A percentile compares a stretch with the other conserved stretches of the same genome.
These are phyloP conservation scores for Decapterus maruadsi DNA, from an alignment of 2,797 vertebrate species.

Conservation along the genomic window DNA sequence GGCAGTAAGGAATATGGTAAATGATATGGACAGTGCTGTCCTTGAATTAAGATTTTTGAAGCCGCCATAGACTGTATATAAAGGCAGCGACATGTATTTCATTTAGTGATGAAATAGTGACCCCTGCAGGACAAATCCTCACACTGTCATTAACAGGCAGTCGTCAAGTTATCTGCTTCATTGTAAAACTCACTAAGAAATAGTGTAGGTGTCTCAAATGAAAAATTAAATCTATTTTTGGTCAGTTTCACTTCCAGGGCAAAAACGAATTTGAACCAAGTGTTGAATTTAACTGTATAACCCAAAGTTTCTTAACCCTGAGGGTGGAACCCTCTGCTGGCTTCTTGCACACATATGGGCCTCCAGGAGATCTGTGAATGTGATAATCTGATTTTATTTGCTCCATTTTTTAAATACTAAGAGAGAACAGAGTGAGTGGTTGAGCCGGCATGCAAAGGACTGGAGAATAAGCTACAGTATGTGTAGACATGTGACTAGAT, in stretches of 20 bases:
- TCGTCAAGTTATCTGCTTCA: not conserved
- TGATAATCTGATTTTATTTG: not conserved
- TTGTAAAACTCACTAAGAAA: not conserved
- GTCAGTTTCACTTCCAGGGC: not conserved
- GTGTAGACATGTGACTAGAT: not conserved
- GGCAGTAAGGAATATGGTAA: constrained; percentile 3
- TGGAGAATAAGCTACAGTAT: not conserved
- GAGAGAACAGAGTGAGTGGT: not conserved
- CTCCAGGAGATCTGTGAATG: not conserved
- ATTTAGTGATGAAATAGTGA: constrained; percentile 61
- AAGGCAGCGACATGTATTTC: constrained; percentile 4
- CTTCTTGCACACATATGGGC: not conserved
- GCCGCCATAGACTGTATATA: no score
- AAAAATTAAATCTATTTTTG: not conserved
- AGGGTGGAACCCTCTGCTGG: not conserved
- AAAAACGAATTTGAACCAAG: not conserved
- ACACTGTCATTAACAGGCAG: constrained; percentile 14
- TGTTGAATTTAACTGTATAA: not conserved
- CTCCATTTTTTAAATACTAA: not conserved
- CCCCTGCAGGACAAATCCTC: constrained; percentile 55
- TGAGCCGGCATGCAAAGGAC: not conserved
- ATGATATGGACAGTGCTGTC: not conserved
- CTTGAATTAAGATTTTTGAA: constrained; percentile 12
- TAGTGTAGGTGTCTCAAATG: not conserved
- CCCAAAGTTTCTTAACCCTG: not conserved